phyloP scores from a whole-genome alignment of 1,140 invertebrate genomes.

The Zaprionus ornatus region DNA sequence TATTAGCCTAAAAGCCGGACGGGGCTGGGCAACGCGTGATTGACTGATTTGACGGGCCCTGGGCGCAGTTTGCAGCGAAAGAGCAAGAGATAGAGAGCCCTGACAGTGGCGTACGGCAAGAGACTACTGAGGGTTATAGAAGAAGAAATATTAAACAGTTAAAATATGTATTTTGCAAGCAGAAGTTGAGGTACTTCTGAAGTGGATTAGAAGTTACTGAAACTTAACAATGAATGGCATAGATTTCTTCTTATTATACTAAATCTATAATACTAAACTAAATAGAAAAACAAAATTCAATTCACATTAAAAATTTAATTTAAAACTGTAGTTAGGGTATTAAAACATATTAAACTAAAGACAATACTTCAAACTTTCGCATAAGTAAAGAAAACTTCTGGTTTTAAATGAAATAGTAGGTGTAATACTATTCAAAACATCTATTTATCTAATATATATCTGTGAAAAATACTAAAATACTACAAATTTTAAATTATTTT shows the following conservation, averaged over 20 bases:
- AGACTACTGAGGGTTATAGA: background rate
- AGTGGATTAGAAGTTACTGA: too few relatives aligned
- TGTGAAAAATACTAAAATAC: too few relatives aligned
- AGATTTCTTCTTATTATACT: background rate
- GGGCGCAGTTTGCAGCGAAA: background rate
- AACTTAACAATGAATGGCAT: too few relatives aligned
- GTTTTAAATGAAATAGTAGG: background rate
- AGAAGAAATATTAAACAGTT: background rate
- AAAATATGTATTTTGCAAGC: background rate
- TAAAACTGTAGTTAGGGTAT: too few relatives aligned
- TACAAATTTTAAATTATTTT: too few relatives aligned
- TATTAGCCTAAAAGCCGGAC: slow-evolving; percentile 60
- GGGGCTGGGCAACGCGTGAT: slow-evolving; percentile 49
- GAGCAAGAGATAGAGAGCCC: background rate
- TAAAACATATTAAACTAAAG: too few relatives aligned
- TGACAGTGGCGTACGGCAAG: background rate
- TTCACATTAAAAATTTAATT: background rate
- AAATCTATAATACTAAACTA: too few relatives aligned
- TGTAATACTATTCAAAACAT: too few relatives aligned
- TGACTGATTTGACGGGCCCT: slow-evolving; percentile 32
- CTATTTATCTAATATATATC: too few relatives aligned
- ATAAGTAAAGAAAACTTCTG: background rate
- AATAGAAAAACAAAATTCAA: background rate
- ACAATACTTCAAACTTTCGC: too few relatives aligned
- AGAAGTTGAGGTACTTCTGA: too few relatives aligned